phyloP scores from a whole-genome alignment of 1,140 invertebrate genomes.

The Matsumurasca onukii region DNA sequence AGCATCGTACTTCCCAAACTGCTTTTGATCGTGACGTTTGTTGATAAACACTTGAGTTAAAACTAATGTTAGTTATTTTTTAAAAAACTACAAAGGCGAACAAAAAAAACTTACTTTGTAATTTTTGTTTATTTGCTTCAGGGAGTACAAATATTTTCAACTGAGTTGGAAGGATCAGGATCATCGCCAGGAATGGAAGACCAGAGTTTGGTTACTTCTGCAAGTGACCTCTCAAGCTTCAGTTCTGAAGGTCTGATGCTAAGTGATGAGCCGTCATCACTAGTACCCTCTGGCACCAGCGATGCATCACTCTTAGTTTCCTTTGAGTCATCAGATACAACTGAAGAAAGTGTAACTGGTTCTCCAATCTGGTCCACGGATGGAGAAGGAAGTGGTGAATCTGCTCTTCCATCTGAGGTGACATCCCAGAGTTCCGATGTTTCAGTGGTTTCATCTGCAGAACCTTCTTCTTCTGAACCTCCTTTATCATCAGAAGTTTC shows the following conservation, averaged over 20 bases:
- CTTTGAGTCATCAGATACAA: constrained; percentile 7
- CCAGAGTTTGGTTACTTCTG: not conserved
- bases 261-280: constrained; percentile 21
- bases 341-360: not conserved
- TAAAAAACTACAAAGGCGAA: not conserved
- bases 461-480: not conserved
- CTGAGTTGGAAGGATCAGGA: constrained; percentile 34
- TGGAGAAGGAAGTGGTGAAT: not conserved
- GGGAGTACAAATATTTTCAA: constrained; percentile 35
- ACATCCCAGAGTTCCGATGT: constrained; percentile 1
- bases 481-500: not conserved
- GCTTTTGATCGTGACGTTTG: no score
- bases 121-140: no score
- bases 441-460: not conserved
- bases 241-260: constrained; percentile 11
- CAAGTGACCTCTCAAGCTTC: constrained; percentile 1
- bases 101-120: not conserved
- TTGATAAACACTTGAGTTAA: no score
- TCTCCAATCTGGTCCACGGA: constrained; percentile 14
- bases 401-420: not conserved
- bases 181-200: constrained; percentile 28
- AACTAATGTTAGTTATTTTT: no score
- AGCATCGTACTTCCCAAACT: no score
- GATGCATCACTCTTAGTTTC: constrained; percentile 25
- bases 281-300: not conserved